Evolutionary conservation across 2,797 vertebrate genomes (phyloP), one percentile per base, ranked within the genome.

Genomic region (Holocentrus rufus): DNA sequence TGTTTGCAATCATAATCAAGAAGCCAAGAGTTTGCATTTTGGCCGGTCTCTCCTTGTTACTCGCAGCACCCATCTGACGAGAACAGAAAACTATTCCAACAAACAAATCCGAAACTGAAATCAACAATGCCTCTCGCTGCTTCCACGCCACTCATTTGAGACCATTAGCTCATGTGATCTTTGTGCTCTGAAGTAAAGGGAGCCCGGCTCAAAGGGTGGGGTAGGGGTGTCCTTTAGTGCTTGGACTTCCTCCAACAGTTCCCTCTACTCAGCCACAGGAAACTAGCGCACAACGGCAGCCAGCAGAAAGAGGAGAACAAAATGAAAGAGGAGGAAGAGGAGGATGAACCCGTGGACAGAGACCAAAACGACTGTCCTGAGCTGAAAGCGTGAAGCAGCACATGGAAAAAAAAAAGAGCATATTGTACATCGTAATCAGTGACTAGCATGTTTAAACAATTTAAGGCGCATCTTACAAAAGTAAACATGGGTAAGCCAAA

Each of bases 211-310:
- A 74, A 75, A 86, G 56, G 79, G 69, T 69, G 76, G 82, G 83
- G 79, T 82, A 70, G 52, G 70, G 59, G 66, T 72, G 65, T 85
- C 56, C 63, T 71, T 86, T 61, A 69, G 65, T 74, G 73, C 63
- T 84, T 89, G 85, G 85, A 88, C 74, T 86, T 69, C 56, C 67
- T 90, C 84, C 86, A 91, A 69, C 65, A 74, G 70, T 63, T 85
- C 54, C 80, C 82, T 84, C 52, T 77, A 69, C 70, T 65, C 54
- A 23, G 62, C 72, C 47, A 81, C 82, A 81, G 83, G 77, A 90
- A 90, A 87, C 66, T 54, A 76, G 84, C 72, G 74, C 52, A 66
- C 17, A 82, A 77, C 72, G 65, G 72, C 61, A 76, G 75, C 70
- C 80, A 70, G 27, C 27, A 62, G 14, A 54, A 5, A 23, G 31